Base-by-base conservation (phyloP, 2,888 invertebrate genomes). In the Fissipunctia ypsillon region DNA sequence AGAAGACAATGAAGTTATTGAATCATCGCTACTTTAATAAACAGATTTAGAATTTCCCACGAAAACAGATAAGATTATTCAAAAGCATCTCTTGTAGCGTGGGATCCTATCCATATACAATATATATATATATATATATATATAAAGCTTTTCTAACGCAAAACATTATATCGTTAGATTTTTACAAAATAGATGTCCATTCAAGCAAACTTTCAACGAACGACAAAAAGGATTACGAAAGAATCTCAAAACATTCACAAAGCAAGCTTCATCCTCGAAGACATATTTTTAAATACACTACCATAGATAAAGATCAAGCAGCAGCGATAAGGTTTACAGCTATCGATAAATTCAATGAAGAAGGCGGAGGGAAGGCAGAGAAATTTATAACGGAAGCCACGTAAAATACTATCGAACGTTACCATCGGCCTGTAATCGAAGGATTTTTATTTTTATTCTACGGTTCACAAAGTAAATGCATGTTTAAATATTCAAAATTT, bases 401-500 rank as follows among this genome's bases (percentile, higher is more conserved):
- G 85, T 89, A 88, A 92, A 89, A 90, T 90, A 91, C 86, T 87
- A 88, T 85, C 88, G 81, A 82, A 87, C 76, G 89, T 90, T 91
- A 86, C 87, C 78, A 92, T 92, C 91, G 83, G 87, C 71, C 78
- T 84, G 85, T 92, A 92, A 91, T 90, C 88, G 90, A 81, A 79
- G 80, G 85, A 84, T 89, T 91, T 88, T 90, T 88, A 88, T 91
- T 92, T 92, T 92, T 91, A 90, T 91, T 89, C 88, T 85, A 87
- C 84, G 86, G 88, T 86, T 84, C 86, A 85, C 87, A 84, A 88
- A 87, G 83, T 86, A 85, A 89, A 89, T 87, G 88, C 80, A 87
- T 88, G 90, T 89, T 94, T 92, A 92, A 93, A 93, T 94, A 94
- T 94, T 94, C 93, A 90, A 93, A 93, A 93, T 93, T 91, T 84